These are phyloP conservation scores for Idaea straminata DNA, from an alignment of 2,888 invertebrate species.

Conservation along the genomic window DNA sequence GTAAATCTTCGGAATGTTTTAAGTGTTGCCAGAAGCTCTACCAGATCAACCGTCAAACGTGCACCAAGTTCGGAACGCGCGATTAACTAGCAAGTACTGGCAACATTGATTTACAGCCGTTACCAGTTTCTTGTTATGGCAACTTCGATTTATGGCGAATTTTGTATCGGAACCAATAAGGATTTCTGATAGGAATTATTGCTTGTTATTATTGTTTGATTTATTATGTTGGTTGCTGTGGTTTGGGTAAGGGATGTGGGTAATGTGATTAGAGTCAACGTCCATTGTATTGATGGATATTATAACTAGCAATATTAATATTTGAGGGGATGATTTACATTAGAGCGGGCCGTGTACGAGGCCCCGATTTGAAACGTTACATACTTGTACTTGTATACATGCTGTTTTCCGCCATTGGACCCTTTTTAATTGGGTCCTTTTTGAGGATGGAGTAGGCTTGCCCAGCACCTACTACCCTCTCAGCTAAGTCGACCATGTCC, in stretches of 20 bases:
- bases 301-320: no score
- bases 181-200: slow-evolving; percentile 1
- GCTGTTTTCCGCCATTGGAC: no score
- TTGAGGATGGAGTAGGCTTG: no score
- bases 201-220: not conserved
- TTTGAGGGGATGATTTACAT: no score
- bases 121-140: slow-evolving; percentile 1
- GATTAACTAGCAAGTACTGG: not conserved
- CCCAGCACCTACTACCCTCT: no score
- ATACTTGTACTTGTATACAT: no score
- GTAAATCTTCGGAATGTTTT: not conserved
- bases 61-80: not conserved
- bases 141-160: not conserved
- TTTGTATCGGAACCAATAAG: not conserved
- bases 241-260: not conserved
- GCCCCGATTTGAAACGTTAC: no score
- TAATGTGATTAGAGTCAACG: not conserved
- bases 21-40: not conserved
- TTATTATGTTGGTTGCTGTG: not conserved
- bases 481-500: no score
- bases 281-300: not conserved
- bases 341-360: no score
- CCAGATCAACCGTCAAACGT: not conserved
- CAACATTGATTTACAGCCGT: not conserved
- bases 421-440: no score